Evolutionary conservation across 2,797 vertebrate species (phyloP), one percentile per base, ranked within the genome.

Genomic region (Diplodus puntazzo): DNA sequence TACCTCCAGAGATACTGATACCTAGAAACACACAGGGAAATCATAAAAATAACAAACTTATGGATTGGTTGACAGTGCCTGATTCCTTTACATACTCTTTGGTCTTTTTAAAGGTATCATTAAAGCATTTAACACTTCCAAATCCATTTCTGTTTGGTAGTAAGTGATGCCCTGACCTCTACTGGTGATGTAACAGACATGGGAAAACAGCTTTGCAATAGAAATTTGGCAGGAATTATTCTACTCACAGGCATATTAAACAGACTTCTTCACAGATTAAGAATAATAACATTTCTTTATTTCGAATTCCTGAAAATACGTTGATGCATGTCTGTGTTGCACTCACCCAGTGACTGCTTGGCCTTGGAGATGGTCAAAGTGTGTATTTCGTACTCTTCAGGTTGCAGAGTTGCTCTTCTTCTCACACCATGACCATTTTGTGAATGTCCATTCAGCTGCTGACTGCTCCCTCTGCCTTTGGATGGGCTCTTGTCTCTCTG

Each of bases 1-100:
- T 95, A 20, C 98, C 98, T 16, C 98, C 98, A 0, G 98, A 99
- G 85, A 99, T 96, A 90, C 98, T 99, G 83, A 99, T 98, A 55
- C 98, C 98, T 99, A 88, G 18, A 82, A 77, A 86, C 25, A 82
- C 43, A 81, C 20, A 79, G 46, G n/a, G 7, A 73, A 57, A 66
- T 18, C 3, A 65, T 0, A 23, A 55, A 11, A 59, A 62, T 39
- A 49, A 71, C 49, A 58, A 60, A 68, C 4, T 25, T 9, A 57
- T 2, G 25, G 5, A 21, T 60, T 73, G 34, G 4, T 30, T 73
- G 30, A 60, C 11, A 68, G 11, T 27, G 6, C 11, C 25, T 52
- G 16, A n/a, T 39, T 48, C 10, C 46, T 69, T 23, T 73, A 25
- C 21, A 49, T n/a, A 53, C 11, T 81, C 12, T 75, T 46, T 66